These are phyloP conservation scores for Muntiacus muntjak DNA, from an alignment of 2,113 vertebrate genomes.

Conservation along the genomic window DNA sequence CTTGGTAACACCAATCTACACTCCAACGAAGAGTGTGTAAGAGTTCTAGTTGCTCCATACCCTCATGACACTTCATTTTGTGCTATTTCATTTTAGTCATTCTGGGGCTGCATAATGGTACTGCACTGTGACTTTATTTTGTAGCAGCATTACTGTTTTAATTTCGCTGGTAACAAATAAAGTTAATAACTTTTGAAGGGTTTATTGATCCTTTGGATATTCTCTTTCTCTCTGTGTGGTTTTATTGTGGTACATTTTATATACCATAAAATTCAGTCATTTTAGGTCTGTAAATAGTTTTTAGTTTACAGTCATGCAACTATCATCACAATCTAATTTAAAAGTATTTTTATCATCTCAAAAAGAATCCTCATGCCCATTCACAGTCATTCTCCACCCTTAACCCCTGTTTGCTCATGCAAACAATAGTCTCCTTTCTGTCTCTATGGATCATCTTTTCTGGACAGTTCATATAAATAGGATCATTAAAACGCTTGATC, in stretches of 20 bases:
- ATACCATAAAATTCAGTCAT: not conserved
- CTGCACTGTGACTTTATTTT: not conserved
- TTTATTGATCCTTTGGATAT: not conserved
- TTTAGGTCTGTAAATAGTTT: not conserved
- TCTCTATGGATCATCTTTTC: not conserved
- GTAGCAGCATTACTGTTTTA: not conserved
- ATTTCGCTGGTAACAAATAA: not conserved
- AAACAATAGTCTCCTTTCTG: not conserved
- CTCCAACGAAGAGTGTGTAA: not conserved
- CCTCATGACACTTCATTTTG: not conserved
- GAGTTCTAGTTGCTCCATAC: not conserved
- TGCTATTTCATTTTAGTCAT: not conserved
- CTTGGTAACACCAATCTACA: not conserved
- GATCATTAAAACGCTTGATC: not conserved
- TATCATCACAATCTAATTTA: not conserved
- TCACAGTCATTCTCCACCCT: not conserved
- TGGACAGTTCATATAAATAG: not conserved
- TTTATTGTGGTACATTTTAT: not conserved
- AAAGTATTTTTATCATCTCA: not conserved
- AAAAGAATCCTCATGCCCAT: not conserved
- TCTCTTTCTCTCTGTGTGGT: not conserved
- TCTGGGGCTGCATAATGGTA: not conserved
- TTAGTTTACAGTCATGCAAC: not conserved
- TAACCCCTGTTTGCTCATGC: too few species aligned
- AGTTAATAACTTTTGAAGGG: not conserved